Base-by-base conservation (phyloP, 1,140 invertebrate genomes). In the Lordiphosa collinella region DNA sequence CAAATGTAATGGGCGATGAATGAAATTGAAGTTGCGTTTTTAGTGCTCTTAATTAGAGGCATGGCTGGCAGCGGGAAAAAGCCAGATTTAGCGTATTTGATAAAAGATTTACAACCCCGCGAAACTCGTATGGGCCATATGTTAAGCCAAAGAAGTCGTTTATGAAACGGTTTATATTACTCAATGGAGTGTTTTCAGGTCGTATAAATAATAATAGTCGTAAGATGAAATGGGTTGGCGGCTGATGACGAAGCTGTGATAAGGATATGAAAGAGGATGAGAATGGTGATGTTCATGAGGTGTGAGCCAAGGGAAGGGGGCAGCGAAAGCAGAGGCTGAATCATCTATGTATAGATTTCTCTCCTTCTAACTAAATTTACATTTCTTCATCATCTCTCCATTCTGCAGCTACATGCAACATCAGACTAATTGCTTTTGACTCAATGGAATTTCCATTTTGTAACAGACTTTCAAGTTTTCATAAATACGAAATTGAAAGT, bases 401-500 rank as follows among this genome's bases (percentile, higher is more conserved):
- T n/a, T n/a, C n/a, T n/a, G n/a, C n/a, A n/a, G n/a, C n/a, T n/a
- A n/a, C n/a, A 25, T 25, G n/a, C 22, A 44, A 44, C 40, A 72
- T 63, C 44, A 41, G 62, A 46, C 55, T 67, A 64, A 79, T 80
- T 79, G 69, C 69, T 80, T 80, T 74, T 75, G 75, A 70, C 56
- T 70, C 53, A 47, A 66, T 56, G 75, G 65, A 80, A 80, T 80
- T 79, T 79, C 60, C 65, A 80, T 79, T 80, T 79, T 70, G 75
- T 70, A 80, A 79, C 65, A 74, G 75, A 80, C 70, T 5, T 7
- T 13, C 4, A 61, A 66, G 65, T 74, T 70, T 70, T 75, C 74
- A 80, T 70, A 70, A 75, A 74, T 82, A 66, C 66, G 65, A 80
- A 80, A 80, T 80, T 80, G 70, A 80, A 80, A 80, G 75, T 80